A percentile compares a stretch with the other conserved stretches of the same genome.
phyloP scores from a whole-genome alignment of 1,140 invertebrate species.

The Choristoneura fumiferana region DNA sequence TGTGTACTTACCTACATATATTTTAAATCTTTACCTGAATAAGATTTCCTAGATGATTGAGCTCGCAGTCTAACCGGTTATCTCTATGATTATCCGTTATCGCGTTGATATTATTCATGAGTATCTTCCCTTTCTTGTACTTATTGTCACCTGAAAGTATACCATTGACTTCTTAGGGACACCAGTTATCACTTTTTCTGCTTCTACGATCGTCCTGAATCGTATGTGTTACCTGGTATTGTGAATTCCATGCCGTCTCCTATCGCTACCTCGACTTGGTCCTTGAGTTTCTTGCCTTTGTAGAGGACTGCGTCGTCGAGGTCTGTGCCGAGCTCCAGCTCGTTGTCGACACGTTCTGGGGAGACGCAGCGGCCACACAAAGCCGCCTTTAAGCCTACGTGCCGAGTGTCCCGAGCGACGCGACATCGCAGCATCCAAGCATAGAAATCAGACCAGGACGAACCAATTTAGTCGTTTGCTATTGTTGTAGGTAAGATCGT shows the following conservation, averaged over 20 bases:
- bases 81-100: slow-evolving; percentile 84
- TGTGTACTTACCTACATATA: slow-evolving; percentile 4
- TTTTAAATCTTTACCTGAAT: slow-evolving; percentile 65
- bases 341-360: slow-evolving; percentile 81
- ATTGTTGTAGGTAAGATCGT: not conserved
- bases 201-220: not conserved
- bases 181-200: slow-evolving; percentile 8
- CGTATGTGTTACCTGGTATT: slow-evolving; percentile 85
- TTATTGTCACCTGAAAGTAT: slow-evolving; percentile 83
- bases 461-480: slow-evolving; percentile 15
- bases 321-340: slow-evolving; percentile 83
- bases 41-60: slow-evolving; percentile 84
- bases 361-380: slow-evolving; percentile 81
- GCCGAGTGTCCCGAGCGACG: slow-evolving; percentile 48
- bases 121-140: slow-evolving; percentile 85
- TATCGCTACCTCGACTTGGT: slow-evolving; percentile 92
- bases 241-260: slow-evolving; percentile 95
- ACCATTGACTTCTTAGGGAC: slow-evolving; percentile 21
- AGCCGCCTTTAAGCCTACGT: slow-evolving; percentile 78
- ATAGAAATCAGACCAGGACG: slow-evolving; percentile 72
- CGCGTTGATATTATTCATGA: slow-evolving; percentile 86
- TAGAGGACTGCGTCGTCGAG: slow-evolving; percentile 91
- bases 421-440: slow-evolving; percentile 59
- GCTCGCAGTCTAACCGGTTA: slow-evolving; percentile 86
- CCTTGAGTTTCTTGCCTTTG: slow-evolving; percentile 92